Evolutionary conservation across 2,888 invertebrate species (phyloP), one percentile per base, ranked within the genome.

Genomic region (Lumbricus terrestris): DNA sequence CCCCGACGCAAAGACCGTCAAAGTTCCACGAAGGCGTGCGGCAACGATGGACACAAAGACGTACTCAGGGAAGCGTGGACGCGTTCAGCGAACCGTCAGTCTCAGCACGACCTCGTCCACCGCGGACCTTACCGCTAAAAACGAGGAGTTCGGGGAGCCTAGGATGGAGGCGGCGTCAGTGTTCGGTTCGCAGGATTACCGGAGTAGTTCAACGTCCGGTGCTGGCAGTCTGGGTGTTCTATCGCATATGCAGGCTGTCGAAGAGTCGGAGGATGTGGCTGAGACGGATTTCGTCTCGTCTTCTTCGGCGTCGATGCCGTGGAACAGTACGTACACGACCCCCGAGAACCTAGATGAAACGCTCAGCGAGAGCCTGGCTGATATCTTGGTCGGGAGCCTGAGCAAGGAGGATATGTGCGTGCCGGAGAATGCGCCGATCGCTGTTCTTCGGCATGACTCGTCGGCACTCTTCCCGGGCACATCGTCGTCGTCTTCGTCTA

Each of bases 1-100:
- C 96, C 99, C 99, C 2, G 99, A 99, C 94, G 99, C 99, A 34
- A 99, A 99, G 95, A 98, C 99, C 0, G 99, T 99, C 92, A 99
- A 99, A 95, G 98, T 98, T 42, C 98, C 98, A n/a, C 96, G 99
- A 90, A 96, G 99, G 93, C 96, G 99, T 92, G 98, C 99, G 16
- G 97, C 98, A 35, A 98, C 98, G 90, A 99, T 99, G 98, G 99
- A 99, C 95, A 69, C 85, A 8, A 85, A 85, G n/a, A 85, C 85
- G 6, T 85, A 85, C 35, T 35, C 85, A 16, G 85, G 85, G 35
- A 85, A 85, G 16, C 85, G 85, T 4, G 37, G 85, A 29, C 85
- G 85, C 23, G 85, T 35, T 35, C 85, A 85, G 85, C 85, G 85
- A 18, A 23, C 85, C 35, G 34, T 85, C 34, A 85, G 85, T 35